Evolutionary conservation across 1,140 invertebrate genomes (phyloP).

Genomic region (Sycophila sp.): DNA sequence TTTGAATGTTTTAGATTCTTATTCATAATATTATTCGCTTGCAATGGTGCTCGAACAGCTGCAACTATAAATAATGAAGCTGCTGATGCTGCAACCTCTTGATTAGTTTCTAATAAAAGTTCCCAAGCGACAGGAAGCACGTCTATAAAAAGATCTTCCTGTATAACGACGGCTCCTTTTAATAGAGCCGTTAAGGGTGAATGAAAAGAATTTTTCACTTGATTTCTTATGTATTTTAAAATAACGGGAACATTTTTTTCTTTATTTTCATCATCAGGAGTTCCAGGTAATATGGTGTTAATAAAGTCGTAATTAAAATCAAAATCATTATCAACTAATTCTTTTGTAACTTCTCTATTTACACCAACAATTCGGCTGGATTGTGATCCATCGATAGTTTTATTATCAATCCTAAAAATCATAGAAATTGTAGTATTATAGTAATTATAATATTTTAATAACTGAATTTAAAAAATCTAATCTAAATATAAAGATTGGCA

Average conservation of each 20-base stretch:
- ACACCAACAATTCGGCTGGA: conserved; percentile 56
- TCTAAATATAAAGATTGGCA: too few relatives aligned
- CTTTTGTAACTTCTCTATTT: conserved; percentile 62
- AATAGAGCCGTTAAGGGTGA: conserved; percentile 87
- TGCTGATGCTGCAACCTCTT: conserved; percentile 80
- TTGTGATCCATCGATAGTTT: conserved; percentile 66
- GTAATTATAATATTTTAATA: too few relatives aligned
- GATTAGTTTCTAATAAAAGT: conserved; percentile 84
- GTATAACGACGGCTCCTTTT: conserved; percentile 91
- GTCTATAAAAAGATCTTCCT: conserved; percentile 88
- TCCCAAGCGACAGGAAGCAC: conserved; percentile 94
- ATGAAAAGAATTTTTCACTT: conserved; percentile 89
- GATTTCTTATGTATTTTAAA: conserved; percentile 86
- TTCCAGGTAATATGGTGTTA: conserved; percentile 60
- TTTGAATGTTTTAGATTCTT: conserved; percentile 85
- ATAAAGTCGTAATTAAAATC: conserved; percentile 61
- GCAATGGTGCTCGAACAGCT: conserved; percentile 88
- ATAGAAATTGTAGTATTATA: background rate
- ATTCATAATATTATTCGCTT: conserved; percentile 88
- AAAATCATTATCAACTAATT: conserved; percentile 60
- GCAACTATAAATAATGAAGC: conserved; percentile 93
- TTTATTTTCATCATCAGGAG: conserved; percentile 56
- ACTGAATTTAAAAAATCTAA: too few relatives aligned
- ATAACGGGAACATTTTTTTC: conserved; percentile 74
- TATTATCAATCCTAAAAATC: conserved; percentile 66